Evolutionary conservation across 2,797 vertebrate species (phyloP), one percentile per base, ranked within the genome.

Genomic region (Anguilla pacifica): DNA sequence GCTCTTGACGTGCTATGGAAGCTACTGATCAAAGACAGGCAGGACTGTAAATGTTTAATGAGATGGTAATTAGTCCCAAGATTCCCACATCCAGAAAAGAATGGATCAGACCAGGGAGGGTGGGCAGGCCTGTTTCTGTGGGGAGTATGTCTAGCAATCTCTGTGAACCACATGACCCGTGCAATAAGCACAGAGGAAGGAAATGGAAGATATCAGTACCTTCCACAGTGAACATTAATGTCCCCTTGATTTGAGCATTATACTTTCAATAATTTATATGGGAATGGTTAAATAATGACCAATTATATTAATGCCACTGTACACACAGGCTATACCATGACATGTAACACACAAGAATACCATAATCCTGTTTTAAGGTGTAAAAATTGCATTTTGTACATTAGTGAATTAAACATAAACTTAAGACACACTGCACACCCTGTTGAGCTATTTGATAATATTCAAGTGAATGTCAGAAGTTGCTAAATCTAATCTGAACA

Each of bases 1-100:
- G 77, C 39, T 46, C 43, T 9, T 7, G 39, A 31, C 7, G 19
- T 84, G 57, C 39, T 64, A 55, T 59, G 35, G 84, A n/a, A 31
- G 81, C 53, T 35, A 25, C 87, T 39, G n/a, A 74, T 28, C n/a
- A 72, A 86, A 77, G 81, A 39, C 53, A 86, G 74, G 13, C 55
- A 57, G 46, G 59, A 59, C 31, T 72, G 35, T 89, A 53, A 86
- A 86, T 87, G 74, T 87, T 86, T 84, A 64, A 87, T 86, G 59
- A 84, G 85, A 55, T 51, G 82, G 31, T 83, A 83, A 83, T 83
- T 28, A 83, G 51, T 83, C 82, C 51, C 46, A 31, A 51, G 49
- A 28, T 83, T 13, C 81, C 51, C n/a, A 53, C 11, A n/a, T 46
- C 25, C 84, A 85, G 84, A 85, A 64, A 19, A 17, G n/a, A 13